Evolutionary conservation across 1,140 invertebrate genomes (phyloP).

Genomic region (Chelonus insularis): DNA sequence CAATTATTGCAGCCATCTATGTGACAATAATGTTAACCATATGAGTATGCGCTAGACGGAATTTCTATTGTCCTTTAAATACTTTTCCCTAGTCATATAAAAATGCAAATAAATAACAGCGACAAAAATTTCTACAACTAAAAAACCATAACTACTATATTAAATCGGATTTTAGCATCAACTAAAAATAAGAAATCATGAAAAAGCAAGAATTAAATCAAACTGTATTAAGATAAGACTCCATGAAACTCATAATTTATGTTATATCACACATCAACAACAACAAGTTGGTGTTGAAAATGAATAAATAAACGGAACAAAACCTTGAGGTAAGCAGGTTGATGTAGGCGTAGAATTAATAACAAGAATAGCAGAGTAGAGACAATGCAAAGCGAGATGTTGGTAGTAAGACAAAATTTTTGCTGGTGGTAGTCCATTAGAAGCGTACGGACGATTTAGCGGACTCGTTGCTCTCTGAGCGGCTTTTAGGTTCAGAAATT

Average conservation of each 20-base stretch:
- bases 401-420: constrained; percentile 45
- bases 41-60: background rate
- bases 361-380: constrained; percentile 22
- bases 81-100: background rate
- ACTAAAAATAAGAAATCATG: no score
- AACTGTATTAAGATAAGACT: no score
- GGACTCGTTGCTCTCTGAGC: constrained; percentile 36
- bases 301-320: background rate
- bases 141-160: no score
- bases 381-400: constrained; percentile 12
- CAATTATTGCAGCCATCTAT: constrained; percentile 16
- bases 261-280: background rate
- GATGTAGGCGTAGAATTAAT: background rate
- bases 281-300: background rate
- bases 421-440: constrained; percentile 51
- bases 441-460: constrained; percentile 57
- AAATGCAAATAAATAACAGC: background rate
- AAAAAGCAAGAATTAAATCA: no score
- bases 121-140: no score
- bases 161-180: no score
- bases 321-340: background rate
- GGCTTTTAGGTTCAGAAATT: constrained; percentile 57
- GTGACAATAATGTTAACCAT: constrained; percentile 24
- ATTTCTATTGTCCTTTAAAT: constrained; percentile 11
- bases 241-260: no score